Percentiles rank a stretch among this genome's conserved stretches.
phyloP scores from a whole-genome alignment of 2,113 vertebrate species.

The Dicaeum eximium region DNA sequence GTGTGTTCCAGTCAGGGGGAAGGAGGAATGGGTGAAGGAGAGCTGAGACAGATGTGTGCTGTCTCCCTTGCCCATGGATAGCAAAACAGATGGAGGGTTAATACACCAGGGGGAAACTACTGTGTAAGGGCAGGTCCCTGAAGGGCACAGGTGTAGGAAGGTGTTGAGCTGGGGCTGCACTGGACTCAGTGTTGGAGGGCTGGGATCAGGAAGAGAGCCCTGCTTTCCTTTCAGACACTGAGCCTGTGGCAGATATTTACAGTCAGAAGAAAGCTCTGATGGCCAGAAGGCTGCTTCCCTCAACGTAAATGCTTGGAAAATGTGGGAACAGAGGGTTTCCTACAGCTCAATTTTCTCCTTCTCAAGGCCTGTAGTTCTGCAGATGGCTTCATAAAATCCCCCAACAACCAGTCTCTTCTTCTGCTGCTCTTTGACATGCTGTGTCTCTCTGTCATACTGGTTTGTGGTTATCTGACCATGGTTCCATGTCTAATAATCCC shows the following conservation, averaged over 20 bases:
- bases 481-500: neutral
- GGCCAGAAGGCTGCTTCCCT: neutral
- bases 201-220: neutral
- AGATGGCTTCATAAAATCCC: neutral
- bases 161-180: neutral
- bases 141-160: neutral
- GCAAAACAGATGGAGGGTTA: neutral
- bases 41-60: neutral
- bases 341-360: neutral
- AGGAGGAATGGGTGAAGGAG: neutral
- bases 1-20: neutral
- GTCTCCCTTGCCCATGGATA: neutral
- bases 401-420: neutral
- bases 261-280: neutral
- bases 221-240: neutral
- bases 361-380: neutral
- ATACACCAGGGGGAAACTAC: neutral
- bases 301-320: neutral
- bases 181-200: neutral
- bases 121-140: neutral
- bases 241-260: neutral
- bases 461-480: neutral
- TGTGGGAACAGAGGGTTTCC: neutral
- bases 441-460: neutral
- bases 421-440: neutral